Conservation (phyloP, 2,888 invertebrate genomes). For the Sesia bembeciformis region DNA sequence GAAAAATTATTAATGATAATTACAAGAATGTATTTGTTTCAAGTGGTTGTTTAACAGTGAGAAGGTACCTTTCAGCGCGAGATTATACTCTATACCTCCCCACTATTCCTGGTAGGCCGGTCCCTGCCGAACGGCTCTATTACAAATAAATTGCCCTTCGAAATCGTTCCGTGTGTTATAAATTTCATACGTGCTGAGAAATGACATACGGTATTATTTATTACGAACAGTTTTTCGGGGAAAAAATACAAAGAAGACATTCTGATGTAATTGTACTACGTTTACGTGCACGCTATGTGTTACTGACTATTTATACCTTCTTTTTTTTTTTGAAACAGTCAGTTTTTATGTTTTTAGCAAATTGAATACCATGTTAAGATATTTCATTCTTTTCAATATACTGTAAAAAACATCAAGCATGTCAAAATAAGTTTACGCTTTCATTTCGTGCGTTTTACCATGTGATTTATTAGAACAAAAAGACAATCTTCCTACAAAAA, state of each 20-base stretch:
- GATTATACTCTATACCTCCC: conserved; percentile 1
- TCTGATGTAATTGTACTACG: conserved; percentile 68
- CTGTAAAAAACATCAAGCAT: no score
- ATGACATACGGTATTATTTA: conserved; percentile 74
- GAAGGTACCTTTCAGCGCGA: no score
- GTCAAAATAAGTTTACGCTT: no score
- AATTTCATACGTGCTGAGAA: conserved; percentile 75
- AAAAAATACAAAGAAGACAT: conserved; percentile 66
- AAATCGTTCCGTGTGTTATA: conserved; percentile 65
- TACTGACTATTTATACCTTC: conserved; percentile 2
- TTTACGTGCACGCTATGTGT: conserved; percentile 6
- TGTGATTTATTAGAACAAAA: no score
- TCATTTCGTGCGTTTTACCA: no score
- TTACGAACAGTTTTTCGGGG: conserved; percentile 51
- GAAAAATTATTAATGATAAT: no score
- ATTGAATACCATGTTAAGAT: no score
- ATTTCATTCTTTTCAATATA: no score
- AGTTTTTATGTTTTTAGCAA: no score
- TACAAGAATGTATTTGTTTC: no score
- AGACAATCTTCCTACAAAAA: no score
- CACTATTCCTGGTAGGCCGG: conserved; percentile 22
- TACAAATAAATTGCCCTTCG: conserved; percentile 72
- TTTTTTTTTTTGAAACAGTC: neutral
- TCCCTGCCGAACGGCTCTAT: conserved; percentile 53
- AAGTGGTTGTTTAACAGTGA: no score